Percentiles rank a stretch among this genome's conserved stretches.
Conservation (phyloP, 1,140 invertebrate genomes). For the Oncopeltus fasciatus region DNA sequence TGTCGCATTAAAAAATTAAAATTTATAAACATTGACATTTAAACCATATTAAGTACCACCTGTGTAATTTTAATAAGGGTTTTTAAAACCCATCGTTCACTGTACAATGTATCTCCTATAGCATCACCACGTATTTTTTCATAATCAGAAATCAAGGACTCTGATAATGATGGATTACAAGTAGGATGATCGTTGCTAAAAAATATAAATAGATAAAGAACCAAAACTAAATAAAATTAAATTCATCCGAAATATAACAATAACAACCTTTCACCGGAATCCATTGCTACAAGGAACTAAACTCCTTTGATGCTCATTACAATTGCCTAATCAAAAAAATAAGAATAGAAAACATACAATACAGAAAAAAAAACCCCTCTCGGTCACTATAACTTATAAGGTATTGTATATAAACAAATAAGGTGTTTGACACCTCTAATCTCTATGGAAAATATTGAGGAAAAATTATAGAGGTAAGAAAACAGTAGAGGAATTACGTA, state of each 20-base stretch:
- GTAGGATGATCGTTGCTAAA: background rate
- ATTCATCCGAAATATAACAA: background rate
- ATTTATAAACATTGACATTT: constrained; percentile 9
- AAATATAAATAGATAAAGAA: background rate
- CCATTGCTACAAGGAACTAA: background rate
- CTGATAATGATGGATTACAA: constrained; percentile 8
- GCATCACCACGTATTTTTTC: constrained; percentile 49
- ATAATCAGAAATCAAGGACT: constrained; percentile 29
- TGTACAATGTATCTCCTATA: constrained; percentile 59
- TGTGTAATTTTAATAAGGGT: constrained; percentile 37
- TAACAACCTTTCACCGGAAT: background rate
- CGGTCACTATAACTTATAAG: too few relatives aligned
- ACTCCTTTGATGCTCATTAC: background rate
- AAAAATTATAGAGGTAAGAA: too few relatives aligned
- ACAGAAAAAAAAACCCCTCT: too few relatives aligned
- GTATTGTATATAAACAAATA: too few relatives aligned
- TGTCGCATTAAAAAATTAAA: background rate
- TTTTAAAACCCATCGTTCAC: constrained; percentile 52
- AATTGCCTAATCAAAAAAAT: background rate
- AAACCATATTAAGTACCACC: constrained; percentile 24
- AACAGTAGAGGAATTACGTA: too few relatives aligned
- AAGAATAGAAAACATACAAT: too few relatives aligned
- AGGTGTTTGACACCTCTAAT: too few relatives aligned
- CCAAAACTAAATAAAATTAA: background rate
- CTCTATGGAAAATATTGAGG: too few relatives aligned